Percentiles rank a stretch among this genome's conserved stretches.
phyloP scores from a whole-genome alignment of 2,797 vertebrate genomes.

The Sandelia bainsii region DNA sequence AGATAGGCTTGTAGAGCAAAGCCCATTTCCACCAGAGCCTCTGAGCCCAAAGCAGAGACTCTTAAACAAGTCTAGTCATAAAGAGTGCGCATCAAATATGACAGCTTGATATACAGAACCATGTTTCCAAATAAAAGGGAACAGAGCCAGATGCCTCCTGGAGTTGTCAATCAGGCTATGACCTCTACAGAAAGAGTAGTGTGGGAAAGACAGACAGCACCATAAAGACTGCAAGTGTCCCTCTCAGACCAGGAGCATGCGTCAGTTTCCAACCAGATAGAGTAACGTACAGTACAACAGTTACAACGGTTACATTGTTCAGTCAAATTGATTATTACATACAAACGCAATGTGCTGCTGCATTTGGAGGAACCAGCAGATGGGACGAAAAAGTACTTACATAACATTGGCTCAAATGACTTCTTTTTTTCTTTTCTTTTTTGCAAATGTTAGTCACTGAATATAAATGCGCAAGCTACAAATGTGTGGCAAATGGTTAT shows the following conservation, averaged over 20 bases:
- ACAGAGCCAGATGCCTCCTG: slow-evolving; percentile 42
- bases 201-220: slow-evolving; percentile 74
- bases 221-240: slow-evolving; percentile 68
- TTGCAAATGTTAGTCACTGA: slow-evolving; percentile 54
- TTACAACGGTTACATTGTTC: slow-evolving; percentile 71
- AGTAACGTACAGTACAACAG: slow-evolving; percentile 67
- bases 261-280: slow-evolving; percentile 66
- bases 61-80: slow-evolving; percentile 65
- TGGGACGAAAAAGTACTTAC: slow-evolving; percentile 55
- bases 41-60: slow-evolving; percentile 72
- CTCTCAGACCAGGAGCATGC: slow-evolving; percentile 74
- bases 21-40: slow-evolving; percentile 65
- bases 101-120: slow-evolving; percentile 64
- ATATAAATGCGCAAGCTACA: slow-evolving; percentile 75
- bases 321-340: slow-evolving; percentile 66
- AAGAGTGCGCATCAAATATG: slow-evolving; percentile 67
- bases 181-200: slow-evolving; percentile 65
- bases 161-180: slow-evolving; percentile 65
- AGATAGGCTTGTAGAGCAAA: slow-evolving; percentile 72
- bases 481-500: slow-evolving; percentile 61
- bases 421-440: slow-evolving; percentile 35
- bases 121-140: slow-evolving; percentile 55
- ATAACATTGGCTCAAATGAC: slow-evolving; percentile 71
- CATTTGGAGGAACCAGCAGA: slow-evolving; percentile 48
- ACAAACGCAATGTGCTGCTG: slow-evolving; percentile 65